phyloP scores from a whole-genome alignment of 2,797 vertebrate species.

The Typhlichthys eigenmanni region DNA sequence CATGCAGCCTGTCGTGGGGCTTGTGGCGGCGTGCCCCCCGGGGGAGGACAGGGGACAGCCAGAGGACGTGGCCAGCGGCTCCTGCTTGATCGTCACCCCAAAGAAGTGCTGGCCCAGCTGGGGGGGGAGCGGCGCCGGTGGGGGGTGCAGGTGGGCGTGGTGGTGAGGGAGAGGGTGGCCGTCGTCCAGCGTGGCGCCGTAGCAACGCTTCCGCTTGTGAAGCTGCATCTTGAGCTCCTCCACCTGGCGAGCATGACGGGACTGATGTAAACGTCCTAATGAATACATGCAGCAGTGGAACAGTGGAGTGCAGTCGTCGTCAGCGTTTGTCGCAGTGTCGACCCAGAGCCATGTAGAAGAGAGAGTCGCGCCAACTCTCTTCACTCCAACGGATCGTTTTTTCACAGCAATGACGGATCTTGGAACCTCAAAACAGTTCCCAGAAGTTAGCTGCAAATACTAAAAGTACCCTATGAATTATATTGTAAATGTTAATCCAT shows the following conservation, averaged over 20 bases:
- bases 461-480: no score
- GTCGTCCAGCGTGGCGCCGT: slow-evolving; percentile 73
- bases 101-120: slow-evolving; percentile 85
- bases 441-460: no score
- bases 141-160: slow-evolving; percentile 43
- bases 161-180: slow-evolving; percentile 51
- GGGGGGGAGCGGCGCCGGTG: slow-evolving; percentile 32
- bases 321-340: no score
- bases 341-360: no score
- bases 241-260: slow-evolving; percentile 58
- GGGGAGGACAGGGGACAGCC: slow-evolving; percentile 88
- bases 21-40: slow-evolving; percentile 74
- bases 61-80: slow-evolving; percentile 78
- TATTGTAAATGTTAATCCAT: no score
- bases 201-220: slow-evolving; percentile 87
- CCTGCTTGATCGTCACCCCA: slow-evolving; percentile 88
- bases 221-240: slow-evolving; percentile 94
- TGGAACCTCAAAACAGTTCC: no score
- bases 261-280: not conserved
- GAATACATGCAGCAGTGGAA: not conserved
- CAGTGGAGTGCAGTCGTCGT: no score
- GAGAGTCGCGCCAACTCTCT: no score
- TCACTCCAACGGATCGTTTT: no score
- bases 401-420: no score
- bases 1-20: slow-evolving; percentile 70